Base-by-base conservation (phyloP, 1,140 invertebrate genomes). In the Tetraneura akinire region DNA sequence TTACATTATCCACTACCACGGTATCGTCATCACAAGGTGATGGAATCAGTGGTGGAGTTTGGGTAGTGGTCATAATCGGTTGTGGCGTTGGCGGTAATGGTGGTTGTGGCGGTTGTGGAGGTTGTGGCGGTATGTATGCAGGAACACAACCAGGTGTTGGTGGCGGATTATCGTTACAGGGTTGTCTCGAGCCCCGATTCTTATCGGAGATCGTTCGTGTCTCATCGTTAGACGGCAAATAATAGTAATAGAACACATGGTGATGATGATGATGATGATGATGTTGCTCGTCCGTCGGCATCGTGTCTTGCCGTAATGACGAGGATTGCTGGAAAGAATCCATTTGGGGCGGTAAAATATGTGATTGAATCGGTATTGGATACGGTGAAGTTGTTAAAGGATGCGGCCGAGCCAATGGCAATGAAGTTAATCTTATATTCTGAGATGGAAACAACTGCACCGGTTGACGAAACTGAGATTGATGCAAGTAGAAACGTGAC, bases 1-100 rank as follows among this genome's bases (percentile, higher is more conserved):
- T 29, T 14, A 45, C 74, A n/a, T 26, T 78, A n/a, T 78, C 74
- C 16, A 78, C 74, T 21, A 78, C 53, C 3, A 78, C 37, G 3
- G 74, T n/a, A 13, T 78, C 74, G 9, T 78, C 74, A 8, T 76
- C 9, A 16, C 16, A 62, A n/a, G 55, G 21, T 29, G 37, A 3
- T 29, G 45, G 32, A 5, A 37, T 26, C n/a, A 37, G 55, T 6
- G 53, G n/a, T n/a, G 53, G 0, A 9, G 5, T 26, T 9, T 66
- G n/a, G n/a, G 32, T n/a, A 5, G 23, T 10, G 10, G n/a, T 21
- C 3, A 32, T 18, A 18, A 23, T 4, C 2, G 16, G 4, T 13
- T 42, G 16, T 5, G 60, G 62, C 51, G 53, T 32, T 45, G 14
- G n/a, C 32, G 23, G 55, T 32, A 21, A 29, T 9, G 60, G 32